Evolutionary conservation across 2,888 invertebrate species (phyloP).

Genomic region (Onchidella celtica): DNA sequence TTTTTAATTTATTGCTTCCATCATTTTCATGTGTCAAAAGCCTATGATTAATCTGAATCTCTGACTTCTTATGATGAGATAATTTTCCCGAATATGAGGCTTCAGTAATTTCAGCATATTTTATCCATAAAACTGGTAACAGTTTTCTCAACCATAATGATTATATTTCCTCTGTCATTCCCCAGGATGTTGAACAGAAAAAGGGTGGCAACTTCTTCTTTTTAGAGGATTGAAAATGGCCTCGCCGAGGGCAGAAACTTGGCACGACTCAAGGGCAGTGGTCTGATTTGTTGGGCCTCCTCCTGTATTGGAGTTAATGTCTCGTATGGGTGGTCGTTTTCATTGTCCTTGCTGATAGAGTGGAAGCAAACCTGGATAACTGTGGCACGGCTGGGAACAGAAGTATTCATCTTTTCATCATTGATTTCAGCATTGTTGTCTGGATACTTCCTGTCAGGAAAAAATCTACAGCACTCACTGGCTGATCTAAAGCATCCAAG

Average conservation of each 20-base stretch:
- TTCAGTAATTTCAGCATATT: background rate
- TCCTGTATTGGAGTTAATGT: slow-evolving; percentile 1
- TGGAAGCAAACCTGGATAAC: slow-evolving; percentile 1
- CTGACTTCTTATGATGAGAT: slow-evolving; percentile 45
- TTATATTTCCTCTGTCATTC: slow-evolving; percentile 47
- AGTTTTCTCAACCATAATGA: background rate
- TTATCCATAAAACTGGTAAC: background rate
- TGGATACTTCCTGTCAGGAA: too few species aligned
- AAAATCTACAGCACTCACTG: too few species aligned
- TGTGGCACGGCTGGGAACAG: background rate
- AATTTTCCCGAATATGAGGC: slow-evolving; percentile 57
- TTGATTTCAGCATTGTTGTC: background rate
- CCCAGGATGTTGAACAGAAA: slow-evolving; percentile 97
- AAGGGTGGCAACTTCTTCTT: slow-evolving; percentile 99
- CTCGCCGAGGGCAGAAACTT: slow-evolving; percentile 46
- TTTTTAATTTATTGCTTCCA: too few species aligned
- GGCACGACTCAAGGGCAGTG: slow-evolving; percentile 37
- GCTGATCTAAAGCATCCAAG: too few species aligned
- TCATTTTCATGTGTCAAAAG: too few species aligned
- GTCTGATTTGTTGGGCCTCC: slow-evolving; percentile 21
- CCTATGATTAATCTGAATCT: slow-evolving; percentile 46
- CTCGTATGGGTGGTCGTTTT: slow-evolving; percentile 1
- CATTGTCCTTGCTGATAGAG: slow-evolving; percentile 10
- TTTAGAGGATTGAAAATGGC: slow-evolving; percentile 89
- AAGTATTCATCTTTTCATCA: background rate